A percentile compares a stretch with the other conserved stretches of the same genome.
phyloP scores from a whole-genome alignment of 2,888 invertebrate genomes.

The Andrena bucephala region DNA sequence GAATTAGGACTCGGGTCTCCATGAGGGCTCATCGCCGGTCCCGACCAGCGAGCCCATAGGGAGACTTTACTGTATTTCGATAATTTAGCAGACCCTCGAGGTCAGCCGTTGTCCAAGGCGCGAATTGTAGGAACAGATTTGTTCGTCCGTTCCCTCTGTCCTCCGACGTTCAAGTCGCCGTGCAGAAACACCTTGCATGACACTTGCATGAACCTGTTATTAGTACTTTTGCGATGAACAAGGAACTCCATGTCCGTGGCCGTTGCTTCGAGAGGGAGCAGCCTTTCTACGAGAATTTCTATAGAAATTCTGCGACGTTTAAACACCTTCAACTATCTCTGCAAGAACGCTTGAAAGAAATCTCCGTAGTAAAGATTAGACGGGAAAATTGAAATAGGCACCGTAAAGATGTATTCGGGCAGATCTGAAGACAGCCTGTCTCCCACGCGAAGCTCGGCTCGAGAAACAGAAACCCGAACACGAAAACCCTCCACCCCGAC shows the following conservation, averaged over 20 bases:
- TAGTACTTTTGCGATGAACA: constrained; percentile 59
- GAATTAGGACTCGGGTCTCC: no score
- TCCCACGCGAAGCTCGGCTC: constrained; percentile 10
- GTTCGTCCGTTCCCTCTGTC: constrained; percentile 32
- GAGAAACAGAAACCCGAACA: constrained; percentile 56
- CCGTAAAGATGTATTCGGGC: neutral
- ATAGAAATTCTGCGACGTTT: neutral
- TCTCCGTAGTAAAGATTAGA: no score
- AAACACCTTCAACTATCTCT: neutral
- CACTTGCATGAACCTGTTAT: constrained; percentile 69
- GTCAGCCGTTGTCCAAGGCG: no score
- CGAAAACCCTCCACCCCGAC: constrained; percentile 78
- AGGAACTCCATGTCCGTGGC: constrained; percentile 56
- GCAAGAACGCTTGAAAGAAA: no score
- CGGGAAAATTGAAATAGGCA: no score
- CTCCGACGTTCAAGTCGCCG: constrained; percentile 52
- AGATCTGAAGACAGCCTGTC: neutral
- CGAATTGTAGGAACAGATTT: neutral
- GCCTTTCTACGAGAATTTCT: neutral
- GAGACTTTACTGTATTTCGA: no score
- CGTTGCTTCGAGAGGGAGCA: constrained; percentile 37
- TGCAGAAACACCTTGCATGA: constrained; percentile 73
- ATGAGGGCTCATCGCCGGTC: no score
- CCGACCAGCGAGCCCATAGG: no score
- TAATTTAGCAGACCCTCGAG: no score